Conservation (phyloP, 2,113 vertebrate genomes). For the Microtus oregoni region DNA sequence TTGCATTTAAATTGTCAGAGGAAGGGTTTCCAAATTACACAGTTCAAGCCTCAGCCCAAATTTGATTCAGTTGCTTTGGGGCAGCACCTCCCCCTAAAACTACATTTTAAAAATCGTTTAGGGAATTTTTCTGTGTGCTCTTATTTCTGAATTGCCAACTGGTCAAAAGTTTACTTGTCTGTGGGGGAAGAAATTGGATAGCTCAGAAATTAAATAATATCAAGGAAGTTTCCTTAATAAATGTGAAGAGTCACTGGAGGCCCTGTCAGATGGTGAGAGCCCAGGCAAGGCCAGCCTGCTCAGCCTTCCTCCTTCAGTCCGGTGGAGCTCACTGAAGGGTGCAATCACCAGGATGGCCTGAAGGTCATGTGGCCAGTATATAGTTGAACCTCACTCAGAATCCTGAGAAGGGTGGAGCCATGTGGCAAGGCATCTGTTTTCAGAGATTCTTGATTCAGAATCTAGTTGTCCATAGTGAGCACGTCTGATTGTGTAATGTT, state of each 20-base stretch:
- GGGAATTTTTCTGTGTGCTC: not conserved
- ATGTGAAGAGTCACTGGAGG: rapidly evolving
- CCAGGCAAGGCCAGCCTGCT: rapidly evolving
- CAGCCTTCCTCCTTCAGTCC: rapidly evolving
- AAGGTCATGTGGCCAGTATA: rapidly evolving
- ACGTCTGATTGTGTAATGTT: not conserved
- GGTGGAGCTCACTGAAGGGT: not conserved
- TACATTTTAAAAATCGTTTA: not conserved
- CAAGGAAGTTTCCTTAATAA: not conserved
- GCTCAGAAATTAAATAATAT: not conserved
- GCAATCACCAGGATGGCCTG: rapidly evolving
- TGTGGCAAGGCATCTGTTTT: not conserved
- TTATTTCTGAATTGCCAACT: not conserved
- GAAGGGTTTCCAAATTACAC: not conserved
- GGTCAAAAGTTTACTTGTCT: not conserved
- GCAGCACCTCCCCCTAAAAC: not conserved
- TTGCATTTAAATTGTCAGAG: not conserved
- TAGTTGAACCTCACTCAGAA: not conserved
- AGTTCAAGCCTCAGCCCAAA: not conserved
- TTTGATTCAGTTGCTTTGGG: not conserved
- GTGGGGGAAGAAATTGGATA: not conserved
- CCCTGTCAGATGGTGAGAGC: not conserved
- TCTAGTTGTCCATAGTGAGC: not conserved
- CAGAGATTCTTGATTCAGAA: not conserved
- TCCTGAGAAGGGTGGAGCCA: not conserved